Evolutionary conservation across 2,113 vertebrate species (phyloP).

Genomic region (Glaucidium brasilianum): DNA sequence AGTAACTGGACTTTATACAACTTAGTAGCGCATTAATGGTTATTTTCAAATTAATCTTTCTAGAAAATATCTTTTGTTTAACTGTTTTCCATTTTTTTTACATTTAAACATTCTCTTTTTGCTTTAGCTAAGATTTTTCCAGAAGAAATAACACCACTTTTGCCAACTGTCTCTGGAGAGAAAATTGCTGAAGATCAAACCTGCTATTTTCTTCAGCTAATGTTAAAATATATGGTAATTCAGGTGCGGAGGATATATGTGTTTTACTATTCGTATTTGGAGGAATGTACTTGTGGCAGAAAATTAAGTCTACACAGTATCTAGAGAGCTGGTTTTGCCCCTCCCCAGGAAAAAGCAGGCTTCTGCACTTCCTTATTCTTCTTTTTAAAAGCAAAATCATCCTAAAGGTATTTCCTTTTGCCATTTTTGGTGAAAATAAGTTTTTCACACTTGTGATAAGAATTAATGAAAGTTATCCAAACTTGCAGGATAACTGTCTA

Average conservation of each 20-base stretch:
- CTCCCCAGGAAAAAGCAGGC: background rate
- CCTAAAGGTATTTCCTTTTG: background rate
- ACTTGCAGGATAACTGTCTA: background rate
- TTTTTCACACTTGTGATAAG: background rate
- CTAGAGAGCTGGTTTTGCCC: background rate
- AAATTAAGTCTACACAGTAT: fast-evolving
- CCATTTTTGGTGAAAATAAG: background rate
- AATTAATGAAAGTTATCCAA: background rate
- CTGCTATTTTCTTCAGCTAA: slow-evolving; percentile 91
- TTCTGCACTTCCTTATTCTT: background rate
- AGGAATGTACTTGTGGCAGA: background rate
- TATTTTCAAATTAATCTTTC: background rate
- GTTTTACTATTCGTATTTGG: background rate
- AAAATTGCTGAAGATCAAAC: slow-evolving; percentile 91
- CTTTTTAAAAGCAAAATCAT: background rate
- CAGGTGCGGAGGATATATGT: slow-evolving; percentile 77
- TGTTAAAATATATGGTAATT: slow-evolving; percentile 94
- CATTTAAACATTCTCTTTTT: background rate
- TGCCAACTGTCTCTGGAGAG: slow-evolving; percentile 88
- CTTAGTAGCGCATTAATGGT: fast-evolving
- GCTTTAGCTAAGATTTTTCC: slow-evolving; percentile 88
- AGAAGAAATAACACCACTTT: slow-evolving; percentile 92
- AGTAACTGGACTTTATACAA: background rate
- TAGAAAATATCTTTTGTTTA: background rate
- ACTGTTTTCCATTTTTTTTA: background rate